phyloP scores from a whole-genome alignment of 1,140 invertebrate genomes.

The Aphidius gifuensis region DNA sequence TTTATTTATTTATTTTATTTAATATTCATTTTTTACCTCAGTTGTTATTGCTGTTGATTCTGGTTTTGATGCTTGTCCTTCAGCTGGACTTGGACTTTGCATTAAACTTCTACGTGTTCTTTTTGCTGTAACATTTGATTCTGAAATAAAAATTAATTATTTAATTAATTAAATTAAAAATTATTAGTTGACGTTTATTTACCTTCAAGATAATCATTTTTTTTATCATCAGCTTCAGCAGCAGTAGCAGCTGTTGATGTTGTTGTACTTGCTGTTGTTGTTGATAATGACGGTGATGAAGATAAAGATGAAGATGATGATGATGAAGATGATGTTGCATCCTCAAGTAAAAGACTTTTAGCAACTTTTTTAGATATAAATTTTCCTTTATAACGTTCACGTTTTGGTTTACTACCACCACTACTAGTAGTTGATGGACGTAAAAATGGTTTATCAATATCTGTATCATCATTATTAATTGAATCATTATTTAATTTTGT shows the following conservation, averaged over 20 bases:
- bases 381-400: conserved; percentile 13
- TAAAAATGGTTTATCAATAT: conserved; percentile 47
- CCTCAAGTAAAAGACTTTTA: conserved; percentile 43
- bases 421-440: conserved; percentile 43
- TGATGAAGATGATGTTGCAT: conserved; percentile 25
- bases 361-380: conserved; percentile 37
- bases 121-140: conserved; percentile 37
- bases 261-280: too few species aligned
- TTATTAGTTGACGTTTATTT: conserved; percentile 1
- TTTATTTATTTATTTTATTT: conserved; percentile 12
- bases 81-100: conserved; percentile 52
- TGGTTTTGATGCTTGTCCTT: conserved; percentile 52
- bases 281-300: neutral
- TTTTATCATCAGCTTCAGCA: conserved; percentile 31
- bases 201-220: conserved; percentile 47
- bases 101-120: conserved; percentile 46
- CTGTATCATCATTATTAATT: conserved; percentile 39
- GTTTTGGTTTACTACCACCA: conserved; percentile 40
- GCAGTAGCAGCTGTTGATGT: conserved; percentile 18
- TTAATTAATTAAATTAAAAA: neutral
- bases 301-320: conserved; percentile 5
- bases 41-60: conserved; percentile 52
- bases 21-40: conserved; percentile 33
- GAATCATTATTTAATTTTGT: conserved; percentile 33
- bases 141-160: conserved; percentile 24